Conservation (phyloP, 2,797 vertebrate species). For the Melopsittacus undulatus region DNA sequence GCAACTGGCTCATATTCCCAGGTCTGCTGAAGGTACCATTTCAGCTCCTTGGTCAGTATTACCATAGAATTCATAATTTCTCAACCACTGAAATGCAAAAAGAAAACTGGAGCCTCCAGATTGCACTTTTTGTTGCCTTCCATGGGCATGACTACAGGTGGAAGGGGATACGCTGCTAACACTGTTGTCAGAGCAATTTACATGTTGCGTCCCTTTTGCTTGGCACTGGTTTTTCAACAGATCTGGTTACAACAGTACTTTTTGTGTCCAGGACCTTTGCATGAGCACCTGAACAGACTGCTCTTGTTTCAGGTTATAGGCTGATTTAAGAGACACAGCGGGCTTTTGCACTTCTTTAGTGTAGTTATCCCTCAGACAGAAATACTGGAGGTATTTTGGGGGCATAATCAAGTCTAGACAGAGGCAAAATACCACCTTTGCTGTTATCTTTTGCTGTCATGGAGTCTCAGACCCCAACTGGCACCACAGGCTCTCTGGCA, state of each 20-base stretch:
- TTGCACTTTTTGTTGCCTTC: neutral
- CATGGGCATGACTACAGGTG: neutral
- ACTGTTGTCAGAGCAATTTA: neutral
- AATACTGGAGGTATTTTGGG: neutral
- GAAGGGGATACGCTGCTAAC: neutral
- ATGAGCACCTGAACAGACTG: neutral
- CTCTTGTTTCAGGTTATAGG: neutral
- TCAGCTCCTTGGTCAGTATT: neutral
- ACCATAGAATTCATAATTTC: neutral
- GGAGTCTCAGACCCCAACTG: neutral
- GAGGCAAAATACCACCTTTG: neutral
- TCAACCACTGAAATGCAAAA: neutral
- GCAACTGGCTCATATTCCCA: neutral
- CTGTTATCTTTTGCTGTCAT: neutral
- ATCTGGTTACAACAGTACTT: neutral
- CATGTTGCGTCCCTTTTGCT: neutral
- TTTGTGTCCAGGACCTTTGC: neutral
- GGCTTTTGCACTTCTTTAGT: neutral
- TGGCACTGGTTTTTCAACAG: neutral
- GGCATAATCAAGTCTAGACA: neutral
- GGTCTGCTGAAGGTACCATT: neutral
- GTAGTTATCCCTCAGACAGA: neutral
- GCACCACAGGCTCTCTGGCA: accelerated
- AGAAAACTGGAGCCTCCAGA: neutral
- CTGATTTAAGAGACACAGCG: neutral